Evolutionary conservation across 2,888 invertebrate genomes (phyloP).

Genomic region (Coleophora flavipennella): DNA sequence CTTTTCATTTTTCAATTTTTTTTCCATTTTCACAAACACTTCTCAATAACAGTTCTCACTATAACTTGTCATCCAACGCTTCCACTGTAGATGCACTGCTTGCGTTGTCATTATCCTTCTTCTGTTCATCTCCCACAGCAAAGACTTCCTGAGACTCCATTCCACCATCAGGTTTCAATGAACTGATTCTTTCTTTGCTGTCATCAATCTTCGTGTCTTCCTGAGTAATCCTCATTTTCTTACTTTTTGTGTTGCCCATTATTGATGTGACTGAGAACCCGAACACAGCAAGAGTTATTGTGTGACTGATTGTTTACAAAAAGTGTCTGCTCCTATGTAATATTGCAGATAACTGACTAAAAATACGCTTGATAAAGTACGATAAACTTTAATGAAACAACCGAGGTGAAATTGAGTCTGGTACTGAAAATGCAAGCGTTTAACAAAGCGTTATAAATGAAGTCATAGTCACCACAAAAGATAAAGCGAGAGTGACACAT

Average conservation of each 20-base stretch:
- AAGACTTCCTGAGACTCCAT: slow-evolving; percentile 22
- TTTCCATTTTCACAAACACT: too few relatives aligned
- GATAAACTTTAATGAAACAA: slow-evolving; percentile 40
- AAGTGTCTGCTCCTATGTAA: neutral
- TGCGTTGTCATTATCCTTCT: slow-evolving; percentile 43
- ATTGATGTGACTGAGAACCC: slow-evolving; percentile 18
- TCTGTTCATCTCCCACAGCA: slow-evolving; percentile 28
- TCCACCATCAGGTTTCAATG: slow-evolving; percentile 41
- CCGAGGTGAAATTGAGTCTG: slow-evolving; percentile 49
- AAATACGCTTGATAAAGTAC: slow-evolving; percentile 21
- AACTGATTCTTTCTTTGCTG: slow-evolving; percentile 41
- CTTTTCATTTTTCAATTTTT: too few relatives aligned
- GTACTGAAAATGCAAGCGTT: slow-evolving; percentile 41
- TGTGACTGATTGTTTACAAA: slow-evolving; percentile 14
- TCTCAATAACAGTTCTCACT: too few relatives aligned
- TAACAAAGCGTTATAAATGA: slow-evolving; percentile 44
- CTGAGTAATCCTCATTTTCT: slow-evolving; percentile 55
- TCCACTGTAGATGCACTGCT: slow-evolving; percentile 65
- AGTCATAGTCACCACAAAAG: slow-evolving; percentile 29
- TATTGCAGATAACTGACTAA: slow-evolving; percentile 12
- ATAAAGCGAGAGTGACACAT: slow-evolving; percentile 63
- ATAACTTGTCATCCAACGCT: slow-evolving; percentile 57
- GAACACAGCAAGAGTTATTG: neutral
- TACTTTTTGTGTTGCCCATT: slow-evolving; percentile 63
- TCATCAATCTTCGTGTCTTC: slow-evolving; percentile 32